Evolutionary conservation across 2,113 vertebrate genomes (phyloP), one percentile per base, ranked within the genome.

Genomic region (Apodemus speciosus): DNA sequence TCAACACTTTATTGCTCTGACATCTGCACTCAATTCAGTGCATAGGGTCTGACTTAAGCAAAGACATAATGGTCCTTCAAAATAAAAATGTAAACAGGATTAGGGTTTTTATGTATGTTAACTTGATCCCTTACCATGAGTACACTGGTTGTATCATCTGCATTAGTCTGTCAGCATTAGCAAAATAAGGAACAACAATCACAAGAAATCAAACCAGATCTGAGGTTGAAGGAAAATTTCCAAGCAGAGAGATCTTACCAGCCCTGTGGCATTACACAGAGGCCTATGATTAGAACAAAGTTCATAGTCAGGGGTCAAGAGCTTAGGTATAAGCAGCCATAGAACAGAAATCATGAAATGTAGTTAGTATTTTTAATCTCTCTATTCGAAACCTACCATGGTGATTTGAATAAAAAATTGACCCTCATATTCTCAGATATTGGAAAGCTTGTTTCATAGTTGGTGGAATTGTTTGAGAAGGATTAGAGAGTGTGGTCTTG

Each of bases 1-100:
- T 93, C 95, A 95, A 97, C 96, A 97, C 72, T 95, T 95, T 93
- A 92, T 69, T 94, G 49, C 72, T 95, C 92, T 93, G 85, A 94
- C 92, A 96, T 95, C 94, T 97, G 90, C 83, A 97, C 71, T 95
- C 81, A 90, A 94, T 83, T 69, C 81, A 91, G 93, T 77, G 56
- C 46, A 73, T 75, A 95, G 96, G 88, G 90, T 93, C 90, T 96
- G 93, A 91, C 81, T 94, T 96, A 94, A 93, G 85, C 81, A 95
- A 93, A 95, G 53, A 68, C 25, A 93, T 88, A 93, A 95, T 92
- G 80, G 88, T 85, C n/a, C 53, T 92, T 93, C 88, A 95, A 95
- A 95, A 96, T 94, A 83, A 96, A 96, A 92, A 27, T 91, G 10
- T 94, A 94, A 93, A 94, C 81, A 93, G 25, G 9, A 94, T 76